Evolutionary conservation across 2,888 invertebrate genomes (phyloP).

Genomic region (Philopedon plagiatum): DNA sequence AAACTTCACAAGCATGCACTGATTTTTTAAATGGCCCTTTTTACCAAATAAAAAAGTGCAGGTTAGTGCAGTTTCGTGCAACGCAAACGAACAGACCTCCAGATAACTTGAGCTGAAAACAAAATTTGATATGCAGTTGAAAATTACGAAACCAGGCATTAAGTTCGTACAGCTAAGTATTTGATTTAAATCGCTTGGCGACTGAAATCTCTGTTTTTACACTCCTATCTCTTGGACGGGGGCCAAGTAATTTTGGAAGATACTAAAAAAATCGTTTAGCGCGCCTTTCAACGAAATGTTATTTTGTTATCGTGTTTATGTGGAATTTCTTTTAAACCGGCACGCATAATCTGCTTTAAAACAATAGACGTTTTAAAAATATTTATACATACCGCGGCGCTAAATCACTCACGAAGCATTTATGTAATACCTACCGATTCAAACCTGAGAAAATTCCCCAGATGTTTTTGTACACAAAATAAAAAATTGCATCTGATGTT

Average conservation of each 20-base stretch:
- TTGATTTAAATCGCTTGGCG: constrained; percentile 17
- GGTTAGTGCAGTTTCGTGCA: too few relatives aligned
- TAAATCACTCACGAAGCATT: background rate
- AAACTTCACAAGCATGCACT: too few relatives aligned
- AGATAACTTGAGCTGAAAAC: background rate
- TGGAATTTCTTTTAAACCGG: background rate
- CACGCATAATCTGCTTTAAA: background rate
- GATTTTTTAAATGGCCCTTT: too few relatives aligned
- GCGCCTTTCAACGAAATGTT: constrained; percentile 2
- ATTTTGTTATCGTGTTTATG: background rate
- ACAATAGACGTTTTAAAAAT: background rate
- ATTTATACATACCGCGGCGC: background rate
- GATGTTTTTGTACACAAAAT: background rate
- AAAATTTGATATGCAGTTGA: background rate
- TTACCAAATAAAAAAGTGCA: too few relatives aligned
- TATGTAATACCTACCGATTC: background rate
- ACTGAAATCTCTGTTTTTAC: constrained; percentile 14
- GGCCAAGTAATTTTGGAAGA: constrained; percentile 26
- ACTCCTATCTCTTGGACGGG: constrained; percentile 12
- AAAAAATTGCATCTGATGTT: background rate
- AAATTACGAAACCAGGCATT: constrained; percentile 11
- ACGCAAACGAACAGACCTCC: too few relatives aligned
- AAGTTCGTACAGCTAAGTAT: background rate
- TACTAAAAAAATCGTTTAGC: constrained; percentile 16
- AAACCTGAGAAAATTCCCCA: background rate